Evolutionary conservation across 2,113 vertebrate genomes (phyloP).

Genomic region (Ictalurus punctatus): DNA sequence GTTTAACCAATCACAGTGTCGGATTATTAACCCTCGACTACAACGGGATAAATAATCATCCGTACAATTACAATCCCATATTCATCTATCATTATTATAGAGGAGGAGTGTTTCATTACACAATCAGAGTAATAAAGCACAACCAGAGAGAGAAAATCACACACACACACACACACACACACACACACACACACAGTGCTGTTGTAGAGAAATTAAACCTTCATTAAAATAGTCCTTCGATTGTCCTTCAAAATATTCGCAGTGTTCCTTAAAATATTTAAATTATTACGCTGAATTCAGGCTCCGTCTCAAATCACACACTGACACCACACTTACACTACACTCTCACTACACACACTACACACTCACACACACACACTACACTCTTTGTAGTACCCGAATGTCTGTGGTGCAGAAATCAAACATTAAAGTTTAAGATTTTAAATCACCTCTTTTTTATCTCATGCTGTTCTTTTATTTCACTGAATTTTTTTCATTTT

Average conservation of each 20-base stretch:
- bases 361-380: too few relatives aligned
- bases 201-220: not conserved
- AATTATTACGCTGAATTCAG: not conserved
- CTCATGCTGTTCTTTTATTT: not conserved
- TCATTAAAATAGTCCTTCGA: constrained; percentile 23
- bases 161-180: not conserved
- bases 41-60: constrained; percentile 47
- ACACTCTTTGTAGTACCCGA: not conserved
- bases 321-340: too few relatives aligned
- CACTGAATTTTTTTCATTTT: not conserved
- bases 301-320: not conserved
- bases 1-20: constrained; percentile 21
- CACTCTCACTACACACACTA: too few relatives aligned
- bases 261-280: constrained; percentile 9
- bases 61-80: constrained; percentile 43
- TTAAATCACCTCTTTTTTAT: not conserved
- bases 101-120: not conserved
- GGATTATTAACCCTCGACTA: not conserved
- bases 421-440: not conserved
- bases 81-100: constrained; percentile 25
- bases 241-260: constrained; percentile 33
- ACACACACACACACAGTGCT: not conserved
- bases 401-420: not conserved
- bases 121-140: constrained; percentile 20
- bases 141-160: not conserved